phyloP scores from a whole-genome alignment of 1,140 invertebrate genomes.

The Rhagoletis pomonella region DNA sequence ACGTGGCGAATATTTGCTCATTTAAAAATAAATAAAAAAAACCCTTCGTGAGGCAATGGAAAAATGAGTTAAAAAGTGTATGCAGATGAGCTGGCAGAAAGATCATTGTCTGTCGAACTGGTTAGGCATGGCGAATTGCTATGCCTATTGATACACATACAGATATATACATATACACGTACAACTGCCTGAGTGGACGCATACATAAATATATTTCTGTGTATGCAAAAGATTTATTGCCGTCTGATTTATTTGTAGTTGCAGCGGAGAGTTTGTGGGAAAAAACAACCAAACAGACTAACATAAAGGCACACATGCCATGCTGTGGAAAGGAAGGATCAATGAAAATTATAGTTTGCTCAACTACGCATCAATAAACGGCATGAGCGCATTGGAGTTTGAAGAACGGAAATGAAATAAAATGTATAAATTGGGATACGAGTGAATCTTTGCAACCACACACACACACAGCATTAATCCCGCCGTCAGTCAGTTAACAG shows the following conservation, averaged over 20 bases:
- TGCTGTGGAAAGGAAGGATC: neutral
- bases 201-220: neutral
- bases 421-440: neutral
- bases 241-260: slow-evolving; percentile 39
- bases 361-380: slow-evolving; percentile 20
- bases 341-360: slow-evolving; percentile 42
- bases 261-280: neutral
- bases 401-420: slow-evolving; percentile 32
- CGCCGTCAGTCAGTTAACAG: neutral
- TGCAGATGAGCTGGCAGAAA: too few species aligned
- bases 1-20: slow-evolving; percentile 31
- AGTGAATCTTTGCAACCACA: neutral
- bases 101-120: neutral
- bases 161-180: neutral
- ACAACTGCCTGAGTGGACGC: neutral
- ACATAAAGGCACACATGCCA: neutral
- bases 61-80: neutral
- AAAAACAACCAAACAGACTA: neutral
- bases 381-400: slow-evolving; percentile 25
- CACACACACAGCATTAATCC: slow-evolving; percentile 3
- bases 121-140: slow-evolving; percentile 12
- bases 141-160: neutral
- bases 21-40: neutral
- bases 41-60: neutral
- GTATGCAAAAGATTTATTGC: slow-evolving; percentile 53